Evolutionary conservation across 2,113 vertebrate genomes (phyloP), one percentile per base, ranked within the genome.

Genomic region (Halcyon malimbica): DNA sequence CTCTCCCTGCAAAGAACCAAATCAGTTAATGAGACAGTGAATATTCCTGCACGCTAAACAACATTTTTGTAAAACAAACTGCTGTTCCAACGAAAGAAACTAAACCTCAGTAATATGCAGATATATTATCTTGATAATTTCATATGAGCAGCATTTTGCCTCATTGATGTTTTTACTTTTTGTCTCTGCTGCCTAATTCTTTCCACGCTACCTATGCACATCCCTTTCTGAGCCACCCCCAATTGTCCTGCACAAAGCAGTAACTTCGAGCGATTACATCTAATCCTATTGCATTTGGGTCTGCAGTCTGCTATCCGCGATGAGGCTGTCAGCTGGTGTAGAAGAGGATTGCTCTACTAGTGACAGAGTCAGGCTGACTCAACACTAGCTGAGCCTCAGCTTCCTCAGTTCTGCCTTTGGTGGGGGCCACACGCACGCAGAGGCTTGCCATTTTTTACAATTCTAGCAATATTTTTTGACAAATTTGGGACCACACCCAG

Each of bases 1-100:
- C 63, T 90, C 44, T 89, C 87, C 86, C 77, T 79, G 35, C 35
- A 87, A 84, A 91, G 71, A 88, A 94, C 19, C 41, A 73, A 87
- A 89, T 86, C 85, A 44, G 28, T 29, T 65, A 83, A 83, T 1
- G 6, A 91, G 64, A 77, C 50, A 28, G 89, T 83, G 70, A 93
- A 62, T 92, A 86, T 80, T 82, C 84, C 70, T 56, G 69, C 48
- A 33, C 51, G 74, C 21, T 64, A 80, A 89, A 35, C 46, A 70
- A 41, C 50, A 87, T 50, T 94, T 94, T 37, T 59, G 51, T 64
- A 77, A 80, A 59, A 13, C 63, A 35, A 78, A 69, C 42, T 68
- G 62, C 42, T 25, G 12, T 44, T 83, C 46, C 81, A 56, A 62
- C 62, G 75, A 87, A 75, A 75, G 69, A 87, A 83, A 90, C 35